Conservation (phyloP, 2,113 vertebrate species). For the Pavo muticus region DNA sequence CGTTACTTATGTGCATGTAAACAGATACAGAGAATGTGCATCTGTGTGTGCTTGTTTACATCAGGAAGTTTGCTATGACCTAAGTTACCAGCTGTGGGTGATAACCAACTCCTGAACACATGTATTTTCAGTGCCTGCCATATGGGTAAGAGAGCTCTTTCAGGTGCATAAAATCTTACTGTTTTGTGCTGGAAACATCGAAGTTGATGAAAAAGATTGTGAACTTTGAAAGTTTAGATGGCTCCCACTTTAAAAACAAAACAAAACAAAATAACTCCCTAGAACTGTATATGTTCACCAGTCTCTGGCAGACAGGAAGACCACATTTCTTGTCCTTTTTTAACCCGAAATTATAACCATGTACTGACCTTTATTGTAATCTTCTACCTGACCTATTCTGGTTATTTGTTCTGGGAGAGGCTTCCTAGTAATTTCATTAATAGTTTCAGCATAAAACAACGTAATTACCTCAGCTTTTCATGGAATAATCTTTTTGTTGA, state of each 20-base stretch:
- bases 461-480: not conserved
- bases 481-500: not conserved
- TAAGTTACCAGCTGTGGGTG: not conserved
- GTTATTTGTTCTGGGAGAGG: not conserved
- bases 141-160: not conserved
- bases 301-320: not conserved
- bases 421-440: slow-evolving; percentile 9
- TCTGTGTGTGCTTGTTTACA: not conserved
- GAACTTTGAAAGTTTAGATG: not conserved
- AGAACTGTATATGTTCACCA: not conserved
- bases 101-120: not conserved
- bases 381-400: not conserved
- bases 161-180: not conserved
- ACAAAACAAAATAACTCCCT: not conserved
- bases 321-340: not conserved
- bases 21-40: not conserved
- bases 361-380: not conserved
- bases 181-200: not conserved
- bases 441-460: not conserved
- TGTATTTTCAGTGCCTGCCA: not conserved
- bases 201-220: not conserved
- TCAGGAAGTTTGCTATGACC: not conserved
- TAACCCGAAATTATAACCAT: not conserved
- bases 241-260: not conserved
- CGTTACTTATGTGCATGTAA: not conserved